Evolutionary conservation across 2,113 vertebrate genomes (phyloP).

Genomic region (Nyctereutes procyonoides): DNA sequence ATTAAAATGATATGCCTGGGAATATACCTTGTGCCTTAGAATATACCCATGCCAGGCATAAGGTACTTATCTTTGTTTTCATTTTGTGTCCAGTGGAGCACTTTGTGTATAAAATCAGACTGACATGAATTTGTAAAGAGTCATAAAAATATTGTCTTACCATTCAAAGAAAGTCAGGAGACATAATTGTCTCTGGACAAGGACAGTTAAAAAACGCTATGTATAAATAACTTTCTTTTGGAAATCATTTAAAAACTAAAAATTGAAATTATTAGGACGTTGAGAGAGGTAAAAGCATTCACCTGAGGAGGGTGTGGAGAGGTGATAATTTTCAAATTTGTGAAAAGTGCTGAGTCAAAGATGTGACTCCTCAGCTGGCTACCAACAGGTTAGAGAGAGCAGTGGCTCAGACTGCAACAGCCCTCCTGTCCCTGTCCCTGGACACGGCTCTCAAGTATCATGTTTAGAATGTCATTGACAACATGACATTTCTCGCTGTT

Average conservation of each 20-base stretch:
- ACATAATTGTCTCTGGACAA: not conserved
- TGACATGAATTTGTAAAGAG: constrained; percentile 10
- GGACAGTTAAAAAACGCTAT: not conserved
- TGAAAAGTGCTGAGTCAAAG: constrained; percentile 54
- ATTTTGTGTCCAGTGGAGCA: not conserved
- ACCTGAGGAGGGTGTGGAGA: constrained; percentile 46
- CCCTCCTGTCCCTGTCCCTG: not conserved
- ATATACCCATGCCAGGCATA: not conserved
- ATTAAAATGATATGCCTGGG: not conserved
- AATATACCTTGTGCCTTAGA: not conserved
- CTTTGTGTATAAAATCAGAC: not conserved
- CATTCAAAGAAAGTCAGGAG: constrained; percentile 2
- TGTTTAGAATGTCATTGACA: not conserved
- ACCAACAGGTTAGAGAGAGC: not conserved
- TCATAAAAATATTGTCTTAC: not conserved
- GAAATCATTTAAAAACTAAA: constrained; percentile 45
- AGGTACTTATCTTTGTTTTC: not conserved
- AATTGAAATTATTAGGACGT: constrained; percentile 24
- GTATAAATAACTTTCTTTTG: constrained; percentile 48
- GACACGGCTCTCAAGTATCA: not conserved
- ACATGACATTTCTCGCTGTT: not conserved
- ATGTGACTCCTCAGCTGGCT: not conserved
- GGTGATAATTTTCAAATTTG: constrained; percentile 47
- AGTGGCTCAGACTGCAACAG: not conserved
- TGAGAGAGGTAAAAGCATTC: constrained; percentile 34